phyloP scores from a whole-genome alignment of 2,888 invertebrate genomes.

The Notodonta ziczac region DNA sequence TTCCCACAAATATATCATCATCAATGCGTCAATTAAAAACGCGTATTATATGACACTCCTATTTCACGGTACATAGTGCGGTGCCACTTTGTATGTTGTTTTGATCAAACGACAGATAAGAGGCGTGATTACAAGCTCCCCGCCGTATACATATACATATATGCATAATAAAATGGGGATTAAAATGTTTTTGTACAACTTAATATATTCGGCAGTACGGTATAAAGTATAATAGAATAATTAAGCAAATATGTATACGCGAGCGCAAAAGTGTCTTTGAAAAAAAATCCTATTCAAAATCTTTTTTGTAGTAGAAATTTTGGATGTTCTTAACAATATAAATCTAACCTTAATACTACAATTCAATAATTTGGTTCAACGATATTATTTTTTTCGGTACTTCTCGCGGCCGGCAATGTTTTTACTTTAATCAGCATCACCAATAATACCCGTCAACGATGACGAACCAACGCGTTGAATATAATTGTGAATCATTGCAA shows the following conservation, averaged over 20 bases:
- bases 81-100: slow-evolving; percentile 64
- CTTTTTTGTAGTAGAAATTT: too few relatives aligned
- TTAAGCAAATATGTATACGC: slow-evolving; percentile 45
- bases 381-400: too few relatives aligned
- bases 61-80: slow-evolving; percentile 43
- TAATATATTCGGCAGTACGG: slow-evolving; percentile 52
- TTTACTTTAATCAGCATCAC: too few relatives aligned
- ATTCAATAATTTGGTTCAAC: too few relatives aligned
- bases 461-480: background rate
- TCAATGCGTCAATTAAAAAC: slow-evolving; percentile 17
- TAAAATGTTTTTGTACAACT: slow-evolving; percentile 52
- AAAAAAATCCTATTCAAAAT: too few relatives aligned
- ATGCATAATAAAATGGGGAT: slow-evolving; percentile 66
- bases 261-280: slow-evolving; percentile 34
- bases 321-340: too few relatives aligned
- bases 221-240: slow-evolving; percentile 57
- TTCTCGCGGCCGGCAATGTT: too few relatives aligned
- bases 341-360: too few relatives aligned
- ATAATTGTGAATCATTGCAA: background rate
- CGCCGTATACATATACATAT: slow-evolving; percentile 60
- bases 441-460: background rate
- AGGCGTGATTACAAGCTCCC: slow-evolving; percentile 65
- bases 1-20: slow-evolving; percentile 29
- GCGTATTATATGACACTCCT: slow-evolving; percentile 39
- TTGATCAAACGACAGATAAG: slow-evolving; percentile 60